Percentiles rank a stretch among this genome's conserved stretches.
These are phyloP conservation scores for Homalodisca vitripennis DNA, from an alignment of 1,140 invertebrate species.

Conservation along the genomic window DNA sequence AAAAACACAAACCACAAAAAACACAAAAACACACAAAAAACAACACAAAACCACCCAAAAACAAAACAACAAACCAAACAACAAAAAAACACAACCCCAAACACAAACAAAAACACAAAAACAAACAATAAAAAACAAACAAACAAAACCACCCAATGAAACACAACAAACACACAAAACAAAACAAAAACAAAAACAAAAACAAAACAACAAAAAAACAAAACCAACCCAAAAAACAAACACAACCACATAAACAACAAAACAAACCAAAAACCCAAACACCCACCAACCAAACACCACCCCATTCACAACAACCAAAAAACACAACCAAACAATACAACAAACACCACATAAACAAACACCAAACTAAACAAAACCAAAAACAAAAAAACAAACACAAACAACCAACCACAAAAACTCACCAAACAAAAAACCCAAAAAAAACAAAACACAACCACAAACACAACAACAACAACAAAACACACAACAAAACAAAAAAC, in stretches of 20 bases:
- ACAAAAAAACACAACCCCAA: neutral
- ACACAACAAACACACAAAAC: neutral
- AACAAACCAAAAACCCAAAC: neutral
- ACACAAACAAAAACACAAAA: neutral
- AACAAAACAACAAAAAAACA: neutral
- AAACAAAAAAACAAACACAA: neutral
- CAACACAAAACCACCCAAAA: neutral
- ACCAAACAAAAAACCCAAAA: neutral
- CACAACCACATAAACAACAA: neutral
- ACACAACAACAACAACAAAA: neutral
- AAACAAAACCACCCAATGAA: no score
- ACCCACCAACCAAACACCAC: neutral
- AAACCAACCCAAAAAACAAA: neutral
- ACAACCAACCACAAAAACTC: neutral
- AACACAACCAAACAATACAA: neutral
- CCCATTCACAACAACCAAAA: neutral
- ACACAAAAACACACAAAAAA: neutral
- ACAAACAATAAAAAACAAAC: no score
- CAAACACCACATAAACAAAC: neutral
- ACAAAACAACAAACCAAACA: neutral
- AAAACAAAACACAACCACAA: neutral
- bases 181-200: neutral
- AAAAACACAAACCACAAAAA: neutral
- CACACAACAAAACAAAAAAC: neutral
- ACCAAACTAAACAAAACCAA: neutral